These are phyloP conservation scores for Eunapius fragilis DNA, from an alignment of 37 sponge, comb jelly and placozoan species.

Conservation along the genomic window DNA sequence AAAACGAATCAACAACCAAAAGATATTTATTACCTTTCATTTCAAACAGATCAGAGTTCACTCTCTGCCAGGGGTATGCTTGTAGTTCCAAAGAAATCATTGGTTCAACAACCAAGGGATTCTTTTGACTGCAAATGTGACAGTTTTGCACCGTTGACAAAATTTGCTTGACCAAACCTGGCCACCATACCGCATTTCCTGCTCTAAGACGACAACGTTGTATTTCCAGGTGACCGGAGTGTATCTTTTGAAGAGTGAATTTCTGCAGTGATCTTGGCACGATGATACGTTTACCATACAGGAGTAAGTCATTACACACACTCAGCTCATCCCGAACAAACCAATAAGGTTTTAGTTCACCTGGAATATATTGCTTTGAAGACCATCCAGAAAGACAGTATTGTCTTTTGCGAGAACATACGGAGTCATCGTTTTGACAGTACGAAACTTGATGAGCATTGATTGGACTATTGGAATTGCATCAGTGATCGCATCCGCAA, in stretches of 20 bases:
- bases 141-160: slow-evolving; percentile 7
- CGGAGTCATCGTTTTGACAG: slow-evolving; percentile 8
- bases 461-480: slow-evolving; percentile 7
- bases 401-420: background rate
- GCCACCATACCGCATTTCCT: slow-evolving; percentile 52
- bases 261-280: background rate
- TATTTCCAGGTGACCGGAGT: slow-evolving; percentile 28
- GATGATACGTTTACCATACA: slow-evolving; percentile 9
- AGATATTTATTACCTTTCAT: slow-evolving; percentile 38
- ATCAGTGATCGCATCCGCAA: background rate
- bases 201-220: slow-evolving; percentile 13
- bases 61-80: slow-evolving; percentile 27
- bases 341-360: background rate
- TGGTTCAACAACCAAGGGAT: slow-evolving; percentile 2
- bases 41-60: slow-evolving; percentile 28
- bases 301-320: slow-evolving; percentile 1
- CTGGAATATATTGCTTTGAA: background rate
- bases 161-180: slow-evolving; percentile 23
- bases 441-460: slow-evolving; percentile 4
- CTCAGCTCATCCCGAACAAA: slow-evolving; percentile 2
- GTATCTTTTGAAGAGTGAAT: slow-evolving; percentile 20
- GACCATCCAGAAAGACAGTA: slow-evolving; percentile 34
- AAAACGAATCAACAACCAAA: slow-evolving; percentile 27
- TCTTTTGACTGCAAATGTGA: background rate
- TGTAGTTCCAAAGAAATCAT: slow-evolving; percentile 6